Evolutionary conservation across 2,888 invertebrate genomes (phyloP), one percentile per base, ranked within the genome.

Genomic region (Seladonia tumulorum): DNA sequence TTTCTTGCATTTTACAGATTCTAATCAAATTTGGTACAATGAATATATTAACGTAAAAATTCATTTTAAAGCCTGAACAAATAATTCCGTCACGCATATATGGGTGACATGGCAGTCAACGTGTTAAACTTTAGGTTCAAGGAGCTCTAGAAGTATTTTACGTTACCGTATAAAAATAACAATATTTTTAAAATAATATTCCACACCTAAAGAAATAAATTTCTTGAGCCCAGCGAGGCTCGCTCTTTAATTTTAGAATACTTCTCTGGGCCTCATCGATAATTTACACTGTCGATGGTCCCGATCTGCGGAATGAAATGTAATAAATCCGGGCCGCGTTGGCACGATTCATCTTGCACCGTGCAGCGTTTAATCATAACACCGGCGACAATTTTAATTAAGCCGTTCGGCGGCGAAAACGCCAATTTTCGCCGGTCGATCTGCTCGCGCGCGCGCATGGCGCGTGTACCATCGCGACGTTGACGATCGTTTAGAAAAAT

Each of bases 371-470:
- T 76, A 76, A 68, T 63, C 60, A 29, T 49, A 39, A 75, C 35
- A 22, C 29, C 49, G 29, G 22, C 53, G 10, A 42, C 75, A 22
- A 63, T 72, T 75, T 63, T 76, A 72, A 83, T 76, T 76, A 60
- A 83, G 76, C 66, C 35, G 63, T 76, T 66, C 45, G 53, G 53
- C 75, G 35, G 42, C 18, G 29, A 14, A 66, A 66, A 47, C 18
- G 47, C 7, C 35, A 45, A 66, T 76, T 47, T n/a, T 25, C 4
- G 2, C 14, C 35, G 35, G 29, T 63, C 18, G 42, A 70, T 47
- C 45, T 53, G 7, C 18, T 5, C 49, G 53, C n/a, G 22, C 53
- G 53, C 53, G n/a, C n/a, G n/a, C n/a, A n/a, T n/a, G 57, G 57
- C 18, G 42, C 45, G 42, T 22, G 12, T 47, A 29, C 18, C 42